These are phyloP conservation scores for Holocentrus rufus DNA, from an alignment of 2,797 vertebrate species.

Conservation along the genomic window DNA sequence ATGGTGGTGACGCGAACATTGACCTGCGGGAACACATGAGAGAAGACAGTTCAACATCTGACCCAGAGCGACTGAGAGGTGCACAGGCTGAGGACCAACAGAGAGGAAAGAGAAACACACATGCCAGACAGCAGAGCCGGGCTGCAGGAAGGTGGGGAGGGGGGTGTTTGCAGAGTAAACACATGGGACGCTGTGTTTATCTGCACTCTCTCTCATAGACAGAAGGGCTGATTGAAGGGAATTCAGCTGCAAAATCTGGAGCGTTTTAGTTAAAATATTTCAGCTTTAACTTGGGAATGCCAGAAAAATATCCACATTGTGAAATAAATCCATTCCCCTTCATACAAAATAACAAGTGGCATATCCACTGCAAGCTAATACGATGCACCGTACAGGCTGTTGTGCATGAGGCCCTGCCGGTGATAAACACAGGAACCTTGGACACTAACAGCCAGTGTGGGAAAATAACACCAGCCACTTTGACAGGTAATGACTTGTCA, in stretches of 20 bases:
- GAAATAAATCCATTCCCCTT: neutral
- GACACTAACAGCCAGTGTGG: constrained; percentile 5
- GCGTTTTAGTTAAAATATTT: constrained; percentile 18
- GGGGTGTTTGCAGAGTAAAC: constrained; percentile 74
- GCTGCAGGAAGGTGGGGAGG: constrained; percentile 33
- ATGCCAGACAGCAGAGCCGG: constrained; percentile 31
- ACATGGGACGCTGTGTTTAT: constrained; percentile 61
- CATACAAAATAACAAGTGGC: neutral
- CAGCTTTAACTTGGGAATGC: neutral
- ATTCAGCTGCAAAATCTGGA: constrained; percentile 33
- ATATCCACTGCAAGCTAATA: neutral
- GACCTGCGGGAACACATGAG: constrained; percentile 81
- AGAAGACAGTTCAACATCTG: constrained; percentile 38
- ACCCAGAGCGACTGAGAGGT: constrained; percentile 32
- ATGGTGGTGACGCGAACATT: constrained; percentile 96
- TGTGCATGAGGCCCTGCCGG: neutral
- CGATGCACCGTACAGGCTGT: neutral
- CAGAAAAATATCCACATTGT: neutral
- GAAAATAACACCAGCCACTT: neutral
- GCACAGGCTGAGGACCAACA: constrained; percentile 23
- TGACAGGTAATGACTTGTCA: too few species aligned
- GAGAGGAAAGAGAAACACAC: constrained; percentile 9
- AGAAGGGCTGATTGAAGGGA: constrained; percentile 43
- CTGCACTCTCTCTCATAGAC: constrained; percentile 58
- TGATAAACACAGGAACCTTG: neutral